A percentile compares a stretch with the other conserved stretches of the same genome.
Evolutionary conservation across 2,797 vertebrate genomes (phyloP).

Genomic region (Pachyuromys duprasi): DNA sequence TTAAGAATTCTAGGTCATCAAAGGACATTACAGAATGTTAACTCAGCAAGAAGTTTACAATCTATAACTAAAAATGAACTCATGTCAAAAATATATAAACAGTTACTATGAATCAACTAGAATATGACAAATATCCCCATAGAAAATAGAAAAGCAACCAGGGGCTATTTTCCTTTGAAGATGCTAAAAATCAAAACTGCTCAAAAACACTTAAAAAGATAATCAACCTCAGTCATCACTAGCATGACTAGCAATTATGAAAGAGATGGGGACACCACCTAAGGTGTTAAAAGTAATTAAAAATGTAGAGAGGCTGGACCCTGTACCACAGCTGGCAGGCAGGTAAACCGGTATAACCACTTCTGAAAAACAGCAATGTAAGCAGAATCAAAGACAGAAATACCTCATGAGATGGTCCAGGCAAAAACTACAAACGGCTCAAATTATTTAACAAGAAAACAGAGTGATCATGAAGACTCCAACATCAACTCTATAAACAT

Average conservation of each 20-base stretch:
- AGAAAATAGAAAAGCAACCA: background rate
- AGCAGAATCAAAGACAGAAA: background rate
- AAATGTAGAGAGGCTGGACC: background rate
- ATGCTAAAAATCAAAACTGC: background rate
- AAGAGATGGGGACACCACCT: background rate
- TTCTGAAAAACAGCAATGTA: background rate
- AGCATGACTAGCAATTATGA: background rate
- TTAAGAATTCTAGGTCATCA: background rate
- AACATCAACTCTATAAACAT: background rate
- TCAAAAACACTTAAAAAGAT: background rate
- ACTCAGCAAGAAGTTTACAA: slow-evolving; percentile 7
- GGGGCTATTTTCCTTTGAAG: background rate
- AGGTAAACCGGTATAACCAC: background rate
- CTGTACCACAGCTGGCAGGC: background rate
- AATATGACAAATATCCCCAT: background rate
- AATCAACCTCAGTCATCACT: background rate
- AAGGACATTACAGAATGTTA: background rate
- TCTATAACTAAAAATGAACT: background rate
- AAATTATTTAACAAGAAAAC: background rate
- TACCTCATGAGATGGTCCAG: background rate
- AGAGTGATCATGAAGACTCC: background rate
- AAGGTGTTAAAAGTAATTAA: background rate
- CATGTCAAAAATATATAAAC: background rate
- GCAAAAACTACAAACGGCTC: slow-evolving; percentile 1
- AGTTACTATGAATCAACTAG: background rate